Conservation (phyloP, 2,888 invertebrate genomes). For the Epirrhoe tristata region DNA sequence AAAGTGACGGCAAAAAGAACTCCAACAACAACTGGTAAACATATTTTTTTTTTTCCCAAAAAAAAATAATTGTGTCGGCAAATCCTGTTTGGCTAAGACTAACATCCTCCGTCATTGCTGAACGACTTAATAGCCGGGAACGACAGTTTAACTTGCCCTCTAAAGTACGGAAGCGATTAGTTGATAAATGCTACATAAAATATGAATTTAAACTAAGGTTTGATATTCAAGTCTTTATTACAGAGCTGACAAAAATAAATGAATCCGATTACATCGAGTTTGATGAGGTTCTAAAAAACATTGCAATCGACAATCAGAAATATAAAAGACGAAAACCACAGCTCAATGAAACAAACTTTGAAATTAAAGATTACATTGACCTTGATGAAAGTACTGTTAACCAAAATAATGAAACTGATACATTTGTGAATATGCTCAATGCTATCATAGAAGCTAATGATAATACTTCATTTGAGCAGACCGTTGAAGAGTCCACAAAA, state of each 20-base stretch:
- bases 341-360: conserved; percentile 30
- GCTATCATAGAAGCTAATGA: conserved; percentile 36
- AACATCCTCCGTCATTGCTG: too few relatives aligned
- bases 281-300: conserved; percentile 58
- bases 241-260: conserved; percentile 20
- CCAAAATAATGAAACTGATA: conserved; percentile 30
- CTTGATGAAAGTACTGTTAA: conserved; percentile 41
- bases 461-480: conserved; percentile 3
- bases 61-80: too few relatives aligned
- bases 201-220: too few relatives aligned
- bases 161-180: too few relatives aligned
- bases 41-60: neutral
- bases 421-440: conserved; percentile 35
- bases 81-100: too few relatives aligned
- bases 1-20: neutral
- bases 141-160: too few relatives aligned
- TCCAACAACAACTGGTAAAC: conserved; percentile 2
- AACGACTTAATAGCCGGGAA: too few relatives aligned
- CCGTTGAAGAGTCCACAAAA: conserved; percentile 37
- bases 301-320: conserved; percentile 49
- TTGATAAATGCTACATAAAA: too few relatives aligned
- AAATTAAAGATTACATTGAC: conserved; percentile 45
- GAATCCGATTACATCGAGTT: conserved; percentile 50
- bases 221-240: conserved; percentile 9
- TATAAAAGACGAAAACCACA: conserved; percentile 47